Base-by-base conservation (phyloP, 2,888 invertebrate genomes). In the Drosophila quinaria region DNA sequence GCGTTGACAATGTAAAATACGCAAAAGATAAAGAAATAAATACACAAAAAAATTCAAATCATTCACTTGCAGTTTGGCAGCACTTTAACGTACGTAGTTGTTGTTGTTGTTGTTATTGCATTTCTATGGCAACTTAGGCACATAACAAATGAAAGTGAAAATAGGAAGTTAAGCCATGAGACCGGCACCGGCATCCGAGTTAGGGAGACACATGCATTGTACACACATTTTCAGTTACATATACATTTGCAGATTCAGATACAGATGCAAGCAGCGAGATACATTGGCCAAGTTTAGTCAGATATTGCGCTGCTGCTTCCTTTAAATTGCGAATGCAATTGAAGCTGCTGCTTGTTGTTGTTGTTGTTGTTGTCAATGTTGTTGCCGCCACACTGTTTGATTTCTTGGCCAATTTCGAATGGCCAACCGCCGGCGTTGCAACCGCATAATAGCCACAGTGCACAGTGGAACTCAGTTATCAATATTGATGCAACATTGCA, bases 91-190 rank as follows among this genome's bases (percentile, higher is more conserved):
- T n/a, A 31, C 35, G 56, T 31, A 25, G 55, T 50, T 61, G 64
- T 10, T 51, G 50, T 37, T 37, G 63, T 50, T 44, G 44, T 35
- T 73, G 69, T 70, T 77, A 61, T 65, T 71, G 80, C 80, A 82
- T 82, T 88, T 86, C 74, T 74, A 63, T 54, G 49, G 68, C 70
- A 65, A 73, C 74, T 76, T 65, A 58, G 76, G 82, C 74, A 78
- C 89, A 83, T 87, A 83, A 83, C 89, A 81, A 78, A 87, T 68
- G 83, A 90, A 90, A 89, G 89, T 89, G 89, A 90, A 89, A 89
- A 89, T 89, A 89, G 89, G 89, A 89, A 89, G 89, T 89, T 74
- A 70, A 78, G 65, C 80, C 88, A 87, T 87, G 85, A 64, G 87
- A 87, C 74, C 80, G 81, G 72, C 82, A 80, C 80, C 71, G 70